Conservation (phyloP, 2,888 invertebrate species). For the Gerris lacustris region DNA sequence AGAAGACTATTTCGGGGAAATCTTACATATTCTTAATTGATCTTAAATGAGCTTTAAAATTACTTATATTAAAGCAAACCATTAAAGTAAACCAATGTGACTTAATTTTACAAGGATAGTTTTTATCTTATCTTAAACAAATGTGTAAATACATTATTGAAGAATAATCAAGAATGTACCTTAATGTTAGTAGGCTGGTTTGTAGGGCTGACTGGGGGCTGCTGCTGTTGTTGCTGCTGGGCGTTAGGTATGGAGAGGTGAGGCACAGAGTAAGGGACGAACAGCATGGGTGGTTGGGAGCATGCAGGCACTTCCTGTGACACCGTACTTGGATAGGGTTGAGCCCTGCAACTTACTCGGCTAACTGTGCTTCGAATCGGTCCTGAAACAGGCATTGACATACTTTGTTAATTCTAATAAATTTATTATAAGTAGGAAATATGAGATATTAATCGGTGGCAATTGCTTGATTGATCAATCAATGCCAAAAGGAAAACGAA, state of each 20-base stretch:
- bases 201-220: slow-evolving; percentile 23
- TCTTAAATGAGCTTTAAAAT: too few species aligned
- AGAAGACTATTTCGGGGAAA: too few species aligned
- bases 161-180: slow-evolving; percentile 13
- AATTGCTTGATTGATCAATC: too few species aligned
- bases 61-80: too few species aligned
- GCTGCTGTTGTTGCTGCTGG: slow-evolving; percentile 33
- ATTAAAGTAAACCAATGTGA: too few species aligned
- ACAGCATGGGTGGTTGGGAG: slow-evolving; percentile 39
- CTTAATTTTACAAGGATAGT: too few species aligned
- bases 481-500: too few species aligned
- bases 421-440: too few species aligned
- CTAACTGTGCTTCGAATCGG: slow-evolving; percentile 17
- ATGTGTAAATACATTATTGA: too few species aligned
- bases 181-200: slow-evolving; percentile 22
- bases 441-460: too few species aligned
- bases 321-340: slow-evolving; percentile 24
- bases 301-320: slow-evolving; percentile 24
- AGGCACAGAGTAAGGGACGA: slow-evolving; percentile 40
- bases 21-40: too few species aligned
- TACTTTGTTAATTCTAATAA: slow-evolving; percentile 17
- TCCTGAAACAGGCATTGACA: slow-evolving; percentile 30
- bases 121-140: too few species aligned
- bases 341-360: slow-evolving; percentile 31
- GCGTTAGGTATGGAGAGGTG: slow-evolving; percentile 27